Percentiles rank a stretch among this genome's conserved stretches.
phyloP scores from a whole-genome alignment of 2,888 invertebrate species.

The Phragmatobia fuliginosa region DNA sequence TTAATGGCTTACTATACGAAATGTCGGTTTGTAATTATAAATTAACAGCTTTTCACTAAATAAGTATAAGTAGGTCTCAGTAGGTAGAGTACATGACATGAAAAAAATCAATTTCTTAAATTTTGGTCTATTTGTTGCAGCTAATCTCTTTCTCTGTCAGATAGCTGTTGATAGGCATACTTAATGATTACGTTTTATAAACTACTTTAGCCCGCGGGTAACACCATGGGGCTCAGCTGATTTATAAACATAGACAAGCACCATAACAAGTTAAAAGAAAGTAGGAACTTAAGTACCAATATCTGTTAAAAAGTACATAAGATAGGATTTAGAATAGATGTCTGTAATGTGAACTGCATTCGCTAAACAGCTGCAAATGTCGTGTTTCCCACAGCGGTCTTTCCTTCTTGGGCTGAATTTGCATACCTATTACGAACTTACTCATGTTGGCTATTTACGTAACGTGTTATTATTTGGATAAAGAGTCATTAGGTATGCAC shows the following conservation, averaged over 20 bases:
- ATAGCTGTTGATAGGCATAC: no score
- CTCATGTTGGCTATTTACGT: not conserved
- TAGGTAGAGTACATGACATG: no score
- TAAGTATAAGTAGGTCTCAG: no score
- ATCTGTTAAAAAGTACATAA: no score
- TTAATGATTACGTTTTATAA: no score
- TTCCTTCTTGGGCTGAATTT: not conserved
- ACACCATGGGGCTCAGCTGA: no score
- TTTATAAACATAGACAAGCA: not conserved
- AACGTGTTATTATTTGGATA: not conserved
- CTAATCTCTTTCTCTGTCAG: no score
- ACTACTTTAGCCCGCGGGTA: no score
- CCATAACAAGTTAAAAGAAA: not conserved
- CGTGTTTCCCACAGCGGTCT: not conserved
- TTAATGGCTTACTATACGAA: not conserved
- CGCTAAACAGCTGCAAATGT: not conserved
- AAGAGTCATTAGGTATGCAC: not conserved
- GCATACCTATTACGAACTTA: not conserved
- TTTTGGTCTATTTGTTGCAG: no score
- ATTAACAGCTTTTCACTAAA: no score
- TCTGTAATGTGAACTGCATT: not conserved
- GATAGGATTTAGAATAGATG: not conserved
- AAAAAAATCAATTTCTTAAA: no score
- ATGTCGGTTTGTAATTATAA: no score
- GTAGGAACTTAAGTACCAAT: not conserved